Percentiles rank a stretch among this genome's conserved stretches.
Evolutionary conservation across 2,888 invertebrate species (phyloP).

Genomic region (Villa cingulata): DNA sequence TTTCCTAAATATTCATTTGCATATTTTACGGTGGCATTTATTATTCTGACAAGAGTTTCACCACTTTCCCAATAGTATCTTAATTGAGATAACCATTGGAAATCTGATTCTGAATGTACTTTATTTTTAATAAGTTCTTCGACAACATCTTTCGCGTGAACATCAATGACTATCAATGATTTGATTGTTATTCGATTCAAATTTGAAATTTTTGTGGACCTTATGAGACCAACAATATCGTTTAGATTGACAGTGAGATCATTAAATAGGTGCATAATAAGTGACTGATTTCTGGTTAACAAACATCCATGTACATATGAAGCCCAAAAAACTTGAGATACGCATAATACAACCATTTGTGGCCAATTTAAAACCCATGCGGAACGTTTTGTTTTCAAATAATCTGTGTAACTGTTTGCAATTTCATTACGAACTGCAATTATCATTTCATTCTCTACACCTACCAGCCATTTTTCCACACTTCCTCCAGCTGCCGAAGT

Average conservation of each 20-base stretch:
- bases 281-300: slow-evolving; percentile 35
- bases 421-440: slow-evolving; percentile 39
- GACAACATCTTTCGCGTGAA: slow-evolving; percentile 56
- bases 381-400: slow-evolving; percentile 32
- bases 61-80: slow-evolving; percentile 54
- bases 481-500: slow-evolving; percentile 43
- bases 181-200: slow-evolving; percentile 50
- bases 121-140: slow-evolving; percentile 40
- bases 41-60: slow-evolving; percentile 44
- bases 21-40: slow-evolving; percentile 51
- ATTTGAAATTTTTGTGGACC: slow-evolving; percentile 42
- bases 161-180: slow-evolving; percentile 55
- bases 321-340: slow-evolving; percentile 53
- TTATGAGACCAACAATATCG: slow-evolving; percentile 44
- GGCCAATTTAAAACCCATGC: slow-evolving; percentile 48
- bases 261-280: slow-evolving; percentile 37
- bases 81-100: slow-evolving; percentile 57
- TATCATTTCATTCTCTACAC: slow-evolving; percentile 49
- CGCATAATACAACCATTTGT: slow-evolving; percentile 48
- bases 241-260: slow-evolving; percentile 39
- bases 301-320: slow-evolving; percentile 42
- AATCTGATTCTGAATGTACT: slow-evolving; percentile 45
- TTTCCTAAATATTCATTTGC: slow-evolving; percentile 65
- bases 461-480: slow-evolving; percentile 53
- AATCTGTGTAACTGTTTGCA: slow-evolving; percentile 33